Evolutionary conservation across 37 sponge, comb jelly and placozoan species (phyloP).

Genomic region (Hexactinellida sp.): DNA sequence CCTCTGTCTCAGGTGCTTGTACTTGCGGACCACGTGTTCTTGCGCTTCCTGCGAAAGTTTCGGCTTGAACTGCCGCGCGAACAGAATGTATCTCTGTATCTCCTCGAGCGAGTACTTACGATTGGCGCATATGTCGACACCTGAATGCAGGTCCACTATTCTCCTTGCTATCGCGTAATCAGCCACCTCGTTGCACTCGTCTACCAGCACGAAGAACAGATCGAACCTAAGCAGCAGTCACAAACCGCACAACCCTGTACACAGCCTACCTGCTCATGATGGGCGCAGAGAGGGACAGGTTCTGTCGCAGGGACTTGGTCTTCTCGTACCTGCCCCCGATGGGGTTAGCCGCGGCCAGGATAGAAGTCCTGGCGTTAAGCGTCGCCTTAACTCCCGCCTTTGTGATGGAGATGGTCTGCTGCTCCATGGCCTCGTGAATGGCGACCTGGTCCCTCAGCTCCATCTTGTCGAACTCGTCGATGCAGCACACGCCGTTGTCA

Average conservation of each 20-base stretch:
- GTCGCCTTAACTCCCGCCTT: conserved; percentile 99
- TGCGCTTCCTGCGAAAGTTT: conserved; percentile 67
- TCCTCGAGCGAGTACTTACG: conserved; percentile 88
- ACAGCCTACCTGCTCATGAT: conserved; percentile 79
- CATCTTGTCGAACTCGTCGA: conserved; percentile 99
- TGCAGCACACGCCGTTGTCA: conserved; percentile 99
- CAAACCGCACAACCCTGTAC: background rate
- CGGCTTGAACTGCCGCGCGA: conserved; percentile 90
- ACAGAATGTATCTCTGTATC: conserved; percentile 78
- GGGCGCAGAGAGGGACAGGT: conserved; percentile 82
- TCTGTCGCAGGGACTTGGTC: conserved; percentile 88
- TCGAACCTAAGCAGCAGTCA: conserved; percentile 53
- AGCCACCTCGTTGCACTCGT: conserved; percentile 97
- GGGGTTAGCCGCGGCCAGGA: conserved; percentile 96
- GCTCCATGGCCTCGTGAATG: conserved; percentile 99
- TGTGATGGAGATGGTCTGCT: conserved; percentile 98
- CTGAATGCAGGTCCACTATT: conserved; percentile 86
- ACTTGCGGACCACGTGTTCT: conserved; percentile 89
- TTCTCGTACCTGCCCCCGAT: conserved; percentile 91
- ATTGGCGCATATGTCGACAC: conserved; percentile 40
- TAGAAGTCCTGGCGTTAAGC: conserved; percentile 91
- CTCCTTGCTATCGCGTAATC: conserved; percentile 95
- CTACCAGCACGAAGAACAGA: conserved; percentile 92
- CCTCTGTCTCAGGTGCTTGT: conserved; percentile 79
- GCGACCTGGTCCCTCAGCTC: conserved; percentile 91